Evolutionary conservation across 2,888 invertebrate species (phyloP).

Genomic region (Brenthis ino): DNA sequence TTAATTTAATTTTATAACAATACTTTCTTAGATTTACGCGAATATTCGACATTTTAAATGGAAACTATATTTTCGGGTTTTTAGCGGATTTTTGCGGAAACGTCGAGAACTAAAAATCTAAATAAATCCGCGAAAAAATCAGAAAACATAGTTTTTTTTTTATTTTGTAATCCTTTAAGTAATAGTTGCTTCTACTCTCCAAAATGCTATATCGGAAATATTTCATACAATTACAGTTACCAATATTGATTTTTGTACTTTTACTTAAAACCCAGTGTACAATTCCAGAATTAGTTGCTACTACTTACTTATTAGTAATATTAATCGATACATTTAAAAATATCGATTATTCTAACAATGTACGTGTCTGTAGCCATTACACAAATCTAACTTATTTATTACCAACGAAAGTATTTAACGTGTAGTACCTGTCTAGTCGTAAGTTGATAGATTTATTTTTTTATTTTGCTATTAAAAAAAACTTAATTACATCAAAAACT

Average conservation of each 20-base stretch:
- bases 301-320: neutral
- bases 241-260: neutral
- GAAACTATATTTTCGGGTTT: too few relatives aligned
- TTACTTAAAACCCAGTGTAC: conserved; percentile 11
- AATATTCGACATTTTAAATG: too few relatives aligned
- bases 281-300: neutral
- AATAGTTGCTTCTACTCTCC: too few relatives aligned
- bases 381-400: conserved; percentile 43
- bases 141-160: too few relatives aligned
- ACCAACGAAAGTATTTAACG: conserved; percentile 72
- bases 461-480: conserved; percentile 47
- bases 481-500: conserved; percentile 35
- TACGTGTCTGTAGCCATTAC: conserved; percentile 21
- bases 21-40: too few relatives aligned
- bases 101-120: too few relatives aligned
- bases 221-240: neutral
- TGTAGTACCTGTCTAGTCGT: conserved; percentile 80
- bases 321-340: neutral
- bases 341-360: neutral
- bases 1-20: too few relatives aligned
- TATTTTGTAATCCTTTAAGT: too few relatives aligned
- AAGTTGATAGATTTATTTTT: conserved; percentile 57
- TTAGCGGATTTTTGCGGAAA: too few relatives aligned
- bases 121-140: too few relatives aligned
- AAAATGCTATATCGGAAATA: too few relatives aligned